Evolutionary conservation across 2,113 vertebrate species (phyloP).

Genomic region (Nibea coibor): DNA sequence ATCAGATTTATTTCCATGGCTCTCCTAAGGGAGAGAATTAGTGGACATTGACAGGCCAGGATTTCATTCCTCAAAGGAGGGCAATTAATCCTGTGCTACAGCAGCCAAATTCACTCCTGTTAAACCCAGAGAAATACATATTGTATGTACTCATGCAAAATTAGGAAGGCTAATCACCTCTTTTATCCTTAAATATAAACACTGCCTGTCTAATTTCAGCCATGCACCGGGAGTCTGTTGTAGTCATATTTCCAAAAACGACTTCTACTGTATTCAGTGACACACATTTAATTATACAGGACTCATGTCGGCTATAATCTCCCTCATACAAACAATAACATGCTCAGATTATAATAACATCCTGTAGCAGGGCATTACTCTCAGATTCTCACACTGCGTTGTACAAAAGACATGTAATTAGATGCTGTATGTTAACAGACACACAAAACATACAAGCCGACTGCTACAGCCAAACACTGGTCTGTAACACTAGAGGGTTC

Average conservation of each 20-base stretch:
- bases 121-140: slow-evolving; percentile 55
- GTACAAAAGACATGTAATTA: slow-evolving; percentile 57
- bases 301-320: slow-evolving; percentile 67
- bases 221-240: not conserved
- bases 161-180: slow-evolving; percentile 65
- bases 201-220: slow-evolving; percentile 38
- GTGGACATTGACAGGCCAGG: slow-evolving; percentile 79
- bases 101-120: slow-evolving; percentile 52
- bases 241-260: slow-evolving; percentile 10
- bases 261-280: slow-evolving; percentile 36
- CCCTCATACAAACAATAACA: slow-evolving; percentile 67
- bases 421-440: slow-evolving; percentile 29
- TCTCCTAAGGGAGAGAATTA: slow-evolving; percentile 79
- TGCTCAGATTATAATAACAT: slow-evolving; percentile 71
- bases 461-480: slow-evolving; percentile 40
- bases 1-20: slow-evolving; percentile 79
- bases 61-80: slow-evolving; percentile 82
- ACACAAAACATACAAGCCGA: slow-evolving; percentile 44
- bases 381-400: slow-evolving; percentile 40
- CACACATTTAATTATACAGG: slow-evolving; percentile 68
- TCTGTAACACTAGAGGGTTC: slow-evolving; percentile 37
- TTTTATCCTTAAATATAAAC: slow-evolving; percentile 67
- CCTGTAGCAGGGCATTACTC: slow-evolving; percentile 55
- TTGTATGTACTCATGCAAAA: slow-evolving; percentile 54
- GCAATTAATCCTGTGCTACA: slow-evolving; percentile 78